These are phyloP conservation scores for Pseudomugil tenellus DNA, from an alignment of 2,797 vertebrate species.

Conservation along the genomic window DNA sequence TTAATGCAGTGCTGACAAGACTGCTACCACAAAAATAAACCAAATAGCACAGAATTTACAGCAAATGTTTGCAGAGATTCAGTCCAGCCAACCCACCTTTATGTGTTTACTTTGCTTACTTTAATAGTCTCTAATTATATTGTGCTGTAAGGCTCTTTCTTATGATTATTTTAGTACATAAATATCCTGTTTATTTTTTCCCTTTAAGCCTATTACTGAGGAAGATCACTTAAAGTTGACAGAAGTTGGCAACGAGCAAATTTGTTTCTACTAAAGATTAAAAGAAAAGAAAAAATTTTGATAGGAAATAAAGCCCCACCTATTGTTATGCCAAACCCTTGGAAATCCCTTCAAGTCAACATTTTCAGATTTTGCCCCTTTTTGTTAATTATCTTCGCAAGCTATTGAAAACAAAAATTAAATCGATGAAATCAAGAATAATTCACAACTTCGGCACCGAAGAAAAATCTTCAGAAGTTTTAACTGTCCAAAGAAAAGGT, in stretches of 20 bases:
- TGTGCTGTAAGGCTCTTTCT: neutral
- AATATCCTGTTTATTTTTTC: too few species aligned
- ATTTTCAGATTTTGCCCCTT: too few species aligned
- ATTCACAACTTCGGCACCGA: too few species aligned
- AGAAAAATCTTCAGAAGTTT: too few species aligned
- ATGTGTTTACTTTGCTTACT: neutral
- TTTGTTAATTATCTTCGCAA: too few species aligned
- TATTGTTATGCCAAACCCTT: neutral
- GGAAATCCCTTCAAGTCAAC: neutral
- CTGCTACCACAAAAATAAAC: conserved; percentile 14
- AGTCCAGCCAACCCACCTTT: neutral
- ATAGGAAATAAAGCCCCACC: neutral
- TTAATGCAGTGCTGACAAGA: conserved; percentile 19
- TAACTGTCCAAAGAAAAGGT: too few species aligned
- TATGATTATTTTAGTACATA: too few species aligned
- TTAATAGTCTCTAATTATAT: neutral
- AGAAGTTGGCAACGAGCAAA: neutral
- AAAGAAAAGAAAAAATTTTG: neutral
- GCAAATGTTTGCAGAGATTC: neutral
- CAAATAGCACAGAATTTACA: neutral
- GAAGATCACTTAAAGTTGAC: neutral
- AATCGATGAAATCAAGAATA: too few species aligned
- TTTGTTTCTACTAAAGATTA: too few species aligned
- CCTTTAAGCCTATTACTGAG: neutral
- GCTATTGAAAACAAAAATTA: too few species aligned